phyloP scores from a whole-genome alignment of 2,888 invertebrate species.

The Blastobasis adustella region DNA sequence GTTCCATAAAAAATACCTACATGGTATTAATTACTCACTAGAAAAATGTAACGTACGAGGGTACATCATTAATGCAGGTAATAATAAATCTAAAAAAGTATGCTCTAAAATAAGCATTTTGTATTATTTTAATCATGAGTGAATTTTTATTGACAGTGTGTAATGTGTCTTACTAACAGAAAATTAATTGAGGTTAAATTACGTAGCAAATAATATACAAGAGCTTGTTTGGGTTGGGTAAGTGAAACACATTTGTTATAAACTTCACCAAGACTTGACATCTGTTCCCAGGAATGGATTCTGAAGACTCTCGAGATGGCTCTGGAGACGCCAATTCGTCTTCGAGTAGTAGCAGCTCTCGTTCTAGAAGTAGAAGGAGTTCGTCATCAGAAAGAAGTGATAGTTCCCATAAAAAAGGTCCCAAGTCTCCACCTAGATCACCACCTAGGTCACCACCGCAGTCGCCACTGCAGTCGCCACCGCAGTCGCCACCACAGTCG shows the following conservation, averaged over 20 bases:
- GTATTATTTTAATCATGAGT: too few species aligned
- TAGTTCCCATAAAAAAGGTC: slow-evolving; percentile 45
- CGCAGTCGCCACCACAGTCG: slow-evolving; percentile 37
- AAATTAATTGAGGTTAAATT: background rate
- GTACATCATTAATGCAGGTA: background rate
- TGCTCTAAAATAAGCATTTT: background rate
- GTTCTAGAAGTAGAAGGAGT: slow-evolving; percentile 58
- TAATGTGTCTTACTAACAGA: slow-evolving; percentile 12
- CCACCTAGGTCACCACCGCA: slow-evolving; percentile 16
- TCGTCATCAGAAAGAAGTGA: slow-evolving; percentile 57
- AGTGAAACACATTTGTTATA: slow-evolving; percentile 7
- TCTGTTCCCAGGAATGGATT: slow-evolving; percentile 73
- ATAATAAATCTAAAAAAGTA: background rate
- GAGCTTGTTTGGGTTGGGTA: slow-evolving; percentile 36
- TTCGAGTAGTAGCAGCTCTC: slow-evolving; percentile 67
- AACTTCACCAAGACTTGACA: slow-evolving; percentile 23
- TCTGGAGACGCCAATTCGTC: slow-evolving; percentile 54
- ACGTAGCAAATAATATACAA: background rate
- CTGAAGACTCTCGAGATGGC: slow-evolving; percentile 76
- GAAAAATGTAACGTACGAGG: background rate
- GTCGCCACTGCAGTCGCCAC: slow-evolving; percentile 37
- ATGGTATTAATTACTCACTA: too few species aligned
- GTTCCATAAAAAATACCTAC: too few species aligned
- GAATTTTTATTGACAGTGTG: too few species aligned
- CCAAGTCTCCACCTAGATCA: slow-evolving; percentile 45